Evolutionary conservation across 1,140 invertebrate species (phyloP), one percentile per base, ranked within the genome.

Genomic region (Vanessa tameamea): DNA sequence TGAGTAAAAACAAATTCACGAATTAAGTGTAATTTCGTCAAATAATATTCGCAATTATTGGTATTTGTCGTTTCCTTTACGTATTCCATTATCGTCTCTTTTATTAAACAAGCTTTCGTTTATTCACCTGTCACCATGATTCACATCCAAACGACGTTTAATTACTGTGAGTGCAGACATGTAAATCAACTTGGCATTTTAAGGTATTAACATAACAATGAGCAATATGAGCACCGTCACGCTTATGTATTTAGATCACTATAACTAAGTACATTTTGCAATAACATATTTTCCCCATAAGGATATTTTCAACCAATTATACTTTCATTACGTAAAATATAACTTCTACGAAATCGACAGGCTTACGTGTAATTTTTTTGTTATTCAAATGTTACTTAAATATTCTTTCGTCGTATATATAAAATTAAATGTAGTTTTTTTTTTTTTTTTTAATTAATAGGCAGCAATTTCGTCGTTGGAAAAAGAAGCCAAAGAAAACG

Each of bases 401-500:
- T 37, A 4, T 7, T 5, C 3, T 37, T 37, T 5, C 31, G 3
- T 5, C 31, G 31, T 5, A 4, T 5, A 37, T 7, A 37, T 5
- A 7, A 6, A 11, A 13, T 48, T 48, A 6, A 48, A 12, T 13
- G 47, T 48, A 48, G 47, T 48, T 48, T 31, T 70, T 51, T 75
- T n/a, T n/a, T n/a, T n/a, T 4, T 31, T 78, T 57, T 79, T 61
- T 74, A 31, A 31, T 31, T 31, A 31, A 64, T 75, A 93, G 92
- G 91, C 87, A 82, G 86, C 87, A 76, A 82, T 89, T 61, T 80
- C 86, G 76, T 86, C 90, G 82, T 82, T 92, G 84, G 89, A 90
- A 78, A 85, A 82, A 87, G 88, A 92, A 92, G 89, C 90, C 88
- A 93, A 93, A 90, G 93, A 93, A 83, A 92, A 93, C 80, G 91